Base-by-base conservation (phyloP, 2,888 invertebrate species). In the Pseudococcus viburni region DNA sequence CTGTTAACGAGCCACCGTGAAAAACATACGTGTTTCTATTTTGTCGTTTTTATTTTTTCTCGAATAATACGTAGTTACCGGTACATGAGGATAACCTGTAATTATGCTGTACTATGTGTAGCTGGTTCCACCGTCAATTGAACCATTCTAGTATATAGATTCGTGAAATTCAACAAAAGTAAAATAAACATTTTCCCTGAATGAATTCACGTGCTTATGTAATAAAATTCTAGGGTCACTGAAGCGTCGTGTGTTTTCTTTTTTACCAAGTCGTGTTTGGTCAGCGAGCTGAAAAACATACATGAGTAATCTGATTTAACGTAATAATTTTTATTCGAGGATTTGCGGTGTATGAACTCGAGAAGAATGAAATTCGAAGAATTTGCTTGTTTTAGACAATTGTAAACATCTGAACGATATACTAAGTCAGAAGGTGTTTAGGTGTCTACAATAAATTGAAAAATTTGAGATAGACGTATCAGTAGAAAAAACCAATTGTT, bases 31-130 rank as follows among this genome's bases (percentile, higher is more conserved):
- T 64, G 9, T 7, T 59, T 59, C 59, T 19, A 8, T 5, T 59
- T 59, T 59, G 64, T 22, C 64, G 64, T 64, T 64, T 64, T 17
- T 59, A 33, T n/a, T 59, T 59, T 59, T 59, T 59, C 22, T 22
- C 22, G 15, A 64, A 64, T 22, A 64, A 64, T 64, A 42, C 42
- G 42, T 42, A 19, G 64, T 5, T 64, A 64, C 64, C 9, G 22
- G 19, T 22, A 55, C 11, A 22, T 11, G 64, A 22, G 12, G 64
- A 64, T 64, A 22, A 22, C 64, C 22, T 64, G 22, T 64, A 64
- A 64, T 64, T 64, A 64, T 22, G 22, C 64, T 64, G 19, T 22
- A 11, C 64, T 19, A 33, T 33, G 26, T 33, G 26, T 33, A 9
- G 64, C 64, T 64, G 64, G 22, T 64, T 64, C 64, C 64, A 22